phyloP scores from a whole-genome alignment of 2,888 invertebrate genomes.

The Lycophotia porphyrea region DNA sequence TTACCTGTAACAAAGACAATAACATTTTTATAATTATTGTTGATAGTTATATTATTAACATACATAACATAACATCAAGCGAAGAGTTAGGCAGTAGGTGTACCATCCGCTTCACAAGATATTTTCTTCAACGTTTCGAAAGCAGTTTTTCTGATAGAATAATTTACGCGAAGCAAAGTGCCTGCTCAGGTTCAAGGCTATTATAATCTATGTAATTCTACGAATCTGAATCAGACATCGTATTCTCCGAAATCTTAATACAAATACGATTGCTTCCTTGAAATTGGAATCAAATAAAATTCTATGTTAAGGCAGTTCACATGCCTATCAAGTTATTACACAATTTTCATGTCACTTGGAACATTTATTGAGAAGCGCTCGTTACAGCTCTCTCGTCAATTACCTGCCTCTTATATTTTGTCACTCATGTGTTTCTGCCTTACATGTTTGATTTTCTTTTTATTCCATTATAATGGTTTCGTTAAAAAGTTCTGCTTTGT shows the following conservation, averaged over 20 bases:
- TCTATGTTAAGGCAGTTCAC: not conserved
- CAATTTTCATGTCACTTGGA: slow-evolving; percentile 16
- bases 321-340: not conserved
- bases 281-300: slow-evolving; percentile 19
- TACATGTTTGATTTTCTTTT: not conserved
- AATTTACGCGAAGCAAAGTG: not conserved
- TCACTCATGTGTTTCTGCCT: not conserved
- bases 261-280: not conserved
- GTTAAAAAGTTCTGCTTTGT: not conserved
- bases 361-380: slow-evolving; percentile 25
- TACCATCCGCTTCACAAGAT: not conserved
- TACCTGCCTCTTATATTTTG: not conserved
- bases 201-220: not conserved
- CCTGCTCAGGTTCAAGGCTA: not conserved
- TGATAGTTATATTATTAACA: not conserved
- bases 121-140: not conserved
- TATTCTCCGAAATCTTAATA: slow-evolving; percentile 9
- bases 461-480: not conserved
- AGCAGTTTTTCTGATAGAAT: not conserved
- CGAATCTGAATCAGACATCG: not conserved
- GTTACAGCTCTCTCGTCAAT: slow-evolving; percentile 13
- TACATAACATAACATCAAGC: not conserved
- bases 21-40: slow-evolving; percentile 31
- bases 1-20: slow-evolving; percentile 78
- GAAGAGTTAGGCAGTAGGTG: not conserved